Conservation (phyloP, 2,797 vertebrate genomes). For the Falco cherrug region DNA sequence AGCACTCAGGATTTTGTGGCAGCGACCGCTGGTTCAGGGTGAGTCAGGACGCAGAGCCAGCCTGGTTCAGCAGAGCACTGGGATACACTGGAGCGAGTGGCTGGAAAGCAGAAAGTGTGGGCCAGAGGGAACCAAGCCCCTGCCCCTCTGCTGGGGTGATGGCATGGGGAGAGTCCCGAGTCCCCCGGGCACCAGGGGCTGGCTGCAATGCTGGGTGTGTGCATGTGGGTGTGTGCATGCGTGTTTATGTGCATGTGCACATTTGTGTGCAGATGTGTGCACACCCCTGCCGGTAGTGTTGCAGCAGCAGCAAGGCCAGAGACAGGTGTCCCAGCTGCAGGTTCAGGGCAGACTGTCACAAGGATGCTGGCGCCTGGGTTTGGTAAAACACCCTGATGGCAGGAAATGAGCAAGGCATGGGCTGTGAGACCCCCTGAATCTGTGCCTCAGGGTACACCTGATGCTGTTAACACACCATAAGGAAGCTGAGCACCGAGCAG, state of each 20-base stretch:
- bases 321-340: neutral
- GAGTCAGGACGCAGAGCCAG: neutral
- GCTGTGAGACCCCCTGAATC: neutral
- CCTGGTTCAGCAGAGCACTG: neutral
- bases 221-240: too few relatives aligned
- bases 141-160: neutral
- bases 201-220: neutral
- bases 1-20: neutral
- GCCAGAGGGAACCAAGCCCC: neutral
- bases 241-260: neutral
- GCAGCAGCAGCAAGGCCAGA: neutral
- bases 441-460: neutral
- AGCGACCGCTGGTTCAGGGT: neutral
- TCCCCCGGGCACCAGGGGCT: neutral
- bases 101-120: neutral
- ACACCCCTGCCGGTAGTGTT: neutral
- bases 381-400: neutral
- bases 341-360: neutral
- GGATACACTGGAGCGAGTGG: neutral
- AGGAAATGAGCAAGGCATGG: neutral
- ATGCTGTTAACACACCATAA: accelerated
- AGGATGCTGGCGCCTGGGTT: too few relatives aligned
- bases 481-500: neutral
- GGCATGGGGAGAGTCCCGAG: neutral
- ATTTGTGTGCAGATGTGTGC: neutral